A percentile compares a stretch with the other conserved stretches of the same genome.
Evolutionary conservation across 2,797 vertebrate genomes (phyloP).

Genomic region (Rhinophrynus dorsalis): DNA sequence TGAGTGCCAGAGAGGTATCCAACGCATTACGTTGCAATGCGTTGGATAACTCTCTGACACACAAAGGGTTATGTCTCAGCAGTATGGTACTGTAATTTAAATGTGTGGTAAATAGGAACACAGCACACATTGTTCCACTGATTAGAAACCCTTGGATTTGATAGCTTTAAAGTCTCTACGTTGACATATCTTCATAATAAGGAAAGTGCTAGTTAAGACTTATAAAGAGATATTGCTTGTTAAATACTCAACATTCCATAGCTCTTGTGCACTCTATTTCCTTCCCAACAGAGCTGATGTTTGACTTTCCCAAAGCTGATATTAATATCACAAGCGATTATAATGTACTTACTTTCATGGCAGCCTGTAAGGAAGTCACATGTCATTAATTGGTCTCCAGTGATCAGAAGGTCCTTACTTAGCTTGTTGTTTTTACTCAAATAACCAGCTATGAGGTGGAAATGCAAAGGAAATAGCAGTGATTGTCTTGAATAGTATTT

Average conservation of each 20-base stretch:
- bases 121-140: no score
- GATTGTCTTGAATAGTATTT: conserved; percentile 75
- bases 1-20: no score
- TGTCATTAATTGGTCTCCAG: conserved; percentile 93
- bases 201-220: conserved; percentile 49
- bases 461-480: conserved; percentile 90
- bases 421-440: conserved; percentile 90
- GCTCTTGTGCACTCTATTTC: conserved; percentile 81
- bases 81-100: no score
- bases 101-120: no score
- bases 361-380: conserved; percentile 95
- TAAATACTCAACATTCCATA: conserved; percentile 86
- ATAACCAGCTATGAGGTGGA: conserved; percentile 93
- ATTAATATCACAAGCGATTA: conserved; percentile 99
- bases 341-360: conserved; percentile 98
- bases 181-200: conserved; percentile 34
- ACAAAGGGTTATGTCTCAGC: no score
- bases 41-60: no score
- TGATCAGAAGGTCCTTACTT: conserved; percentile 84
- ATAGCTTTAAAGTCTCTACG: neutral
- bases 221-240: conserved; percentile 61
- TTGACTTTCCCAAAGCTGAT: conserved; percentile 94
- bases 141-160: no score
- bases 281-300: conserved; percentile 81
- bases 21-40: no score